phyloP scores from a whole-genome alignment of 2,888 invertebrate genomes.

The Volucella zonaria region DNA sequence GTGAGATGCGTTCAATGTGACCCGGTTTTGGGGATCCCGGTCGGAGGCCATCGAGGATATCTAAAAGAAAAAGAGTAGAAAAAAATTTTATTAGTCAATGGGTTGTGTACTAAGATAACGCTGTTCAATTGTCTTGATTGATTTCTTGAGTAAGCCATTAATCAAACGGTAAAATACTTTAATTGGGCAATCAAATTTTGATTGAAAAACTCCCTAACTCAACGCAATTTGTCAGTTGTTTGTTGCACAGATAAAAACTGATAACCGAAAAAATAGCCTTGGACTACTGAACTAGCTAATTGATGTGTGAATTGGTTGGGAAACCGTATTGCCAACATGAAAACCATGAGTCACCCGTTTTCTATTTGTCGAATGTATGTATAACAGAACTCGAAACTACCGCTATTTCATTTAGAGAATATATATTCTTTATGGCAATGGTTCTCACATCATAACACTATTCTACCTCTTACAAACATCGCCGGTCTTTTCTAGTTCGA shows the following conservation, averaged over 20 bases:
- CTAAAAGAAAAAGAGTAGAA: constrained; percentile 82
- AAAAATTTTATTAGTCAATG: constrained; percentile 3
- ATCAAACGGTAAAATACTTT: constrained; percentile 4
- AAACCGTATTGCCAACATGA: not conserved
- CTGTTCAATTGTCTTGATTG: not conserved
- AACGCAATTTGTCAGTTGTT: too few species aligned
- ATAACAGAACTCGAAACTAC: too few species aligned
- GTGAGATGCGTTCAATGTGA: constrained; percentile 86
- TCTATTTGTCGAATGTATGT: not conserved
- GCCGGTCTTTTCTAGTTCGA: too few species aligned
- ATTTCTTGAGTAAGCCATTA: not conserved
- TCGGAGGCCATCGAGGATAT: constrained; percentile 91
- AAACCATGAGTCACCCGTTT: not conserved
- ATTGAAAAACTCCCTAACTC: too few species aligned
- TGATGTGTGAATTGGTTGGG: not conserved
- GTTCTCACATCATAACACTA: too few species aligned
- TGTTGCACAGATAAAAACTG: not conserved
- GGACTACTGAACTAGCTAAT: not conserved
- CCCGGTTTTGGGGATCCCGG: constrained; percentile 93
- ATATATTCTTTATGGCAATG: too few species aligned
- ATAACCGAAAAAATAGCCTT: not conserved
- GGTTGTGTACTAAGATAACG: not conserved
- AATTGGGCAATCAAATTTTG: not conserved
- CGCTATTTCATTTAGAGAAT: not conserved
- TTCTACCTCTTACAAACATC: too few species aligned